phyloP scores from a whole-genome alignment of 2,888 invertebrate genomes.

The Lepidocyrtoides sp. region DNA sequence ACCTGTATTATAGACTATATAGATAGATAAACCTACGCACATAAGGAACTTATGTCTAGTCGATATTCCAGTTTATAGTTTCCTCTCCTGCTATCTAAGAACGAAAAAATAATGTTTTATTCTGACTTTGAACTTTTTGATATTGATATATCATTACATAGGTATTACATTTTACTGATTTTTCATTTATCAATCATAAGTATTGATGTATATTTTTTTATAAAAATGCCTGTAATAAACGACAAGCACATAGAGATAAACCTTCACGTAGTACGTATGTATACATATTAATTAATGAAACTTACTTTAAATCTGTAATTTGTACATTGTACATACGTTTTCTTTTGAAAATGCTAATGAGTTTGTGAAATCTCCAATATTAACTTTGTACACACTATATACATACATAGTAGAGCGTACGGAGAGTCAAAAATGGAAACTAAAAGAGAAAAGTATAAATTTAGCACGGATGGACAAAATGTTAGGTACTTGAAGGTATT shows the following conservation, averaged over 20 bases:
- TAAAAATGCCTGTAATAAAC: too few species aligned
- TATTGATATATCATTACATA: neutral
- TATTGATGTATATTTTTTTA: too few species aligned
- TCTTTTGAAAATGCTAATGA: neutral
- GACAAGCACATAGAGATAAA: too few species aligned
- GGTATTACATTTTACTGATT: neutral
- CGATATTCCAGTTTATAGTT: too few species aligned
- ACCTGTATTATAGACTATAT: too few species aligned
- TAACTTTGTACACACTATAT: too few species aligned
- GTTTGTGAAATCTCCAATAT: neutral
- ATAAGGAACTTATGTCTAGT: too few species aligned
- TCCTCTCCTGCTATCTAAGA: too few species aligned
- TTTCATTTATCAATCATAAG: too few species aligned
- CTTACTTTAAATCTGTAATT: neutral
- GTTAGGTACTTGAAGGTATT: constrained; percentile 51
- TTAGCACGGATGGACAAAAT: constrained; percentile 38
- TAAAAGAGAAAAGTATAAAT: neutral
- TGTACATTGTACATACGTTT: constrained; percentile 34
- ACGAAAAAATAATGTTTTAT: neutral
- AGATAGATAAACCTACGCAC: too few species aligned
- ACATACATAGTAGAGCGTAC: neutral
- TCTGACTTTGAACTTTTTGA: constrained; percentile 16
- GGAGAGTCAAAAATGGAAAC: neutral
- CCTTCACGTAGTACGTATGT: too few species aligned
- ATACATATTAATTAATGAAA: too few species aligned